A percentile compares a stretch with the other conserved stretches of the same genome.
These are phyloP conservation scores for Platysternon megacephalum DNA, from an alignment of 2,113 vertebrate genomes.

Conservation along the genomic window DNA sequence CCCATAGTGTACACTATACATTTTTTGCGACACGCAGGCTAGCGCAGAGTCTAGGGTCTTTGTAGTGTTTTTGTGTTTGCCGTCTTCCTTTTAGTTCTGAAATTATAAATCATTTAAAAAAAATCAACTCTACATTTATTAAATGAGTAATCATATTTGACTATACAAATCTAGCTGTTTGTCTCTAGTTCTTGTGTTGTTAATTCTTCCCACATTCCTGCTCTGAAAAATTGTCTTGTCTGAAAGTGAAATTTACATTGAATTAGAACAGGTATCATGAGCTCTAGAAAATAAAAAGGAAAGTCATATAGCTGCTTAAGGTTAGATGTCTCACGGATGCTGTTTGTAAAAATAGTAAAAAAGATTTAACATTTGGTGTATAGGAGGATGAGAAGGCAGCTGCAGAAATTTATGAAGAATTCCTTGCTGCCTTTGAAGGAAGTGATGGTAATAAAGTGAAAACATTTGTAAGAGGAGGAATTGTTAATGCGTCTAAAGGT, in stretches of 20 bases:
- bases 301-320: constrained; percentile 25
- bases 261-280: neutral
- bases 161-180: neutral
- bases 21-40: neutral
- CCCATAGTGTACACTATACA: rapidly evolving
- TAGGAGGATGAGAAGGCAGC: constrained; percentile 99
- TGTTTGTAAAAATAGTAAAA: neutral
- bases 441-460: constrained; percentile 95
- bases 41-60: neutral
- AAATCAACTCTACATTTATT: neutral
- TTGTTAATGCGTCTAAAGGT: constrained; percentile 98
- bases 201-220: neutral
- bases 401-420: constrained; percentile 99
- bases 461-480: constrained; percentile 96
- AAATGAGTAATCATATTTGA: neutral
- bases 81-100: neutral
- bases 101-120: neutral
- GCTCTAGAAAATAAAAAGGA: constrained; percentile 18
- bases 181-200: rapidly evolving
- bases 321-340: neutral
- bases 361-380: constrained; percentile 39
- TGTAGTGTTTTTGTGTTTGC: neutral
- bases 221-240: neutral
- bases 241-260: neutral
- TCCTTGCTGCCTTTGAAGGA: constrained; percentile 98